Evolutionary conservation across 37 sponge, comb jelly and placozoan genomes (phyloP).

Genomic region (Axinella damicornis): DNA sequence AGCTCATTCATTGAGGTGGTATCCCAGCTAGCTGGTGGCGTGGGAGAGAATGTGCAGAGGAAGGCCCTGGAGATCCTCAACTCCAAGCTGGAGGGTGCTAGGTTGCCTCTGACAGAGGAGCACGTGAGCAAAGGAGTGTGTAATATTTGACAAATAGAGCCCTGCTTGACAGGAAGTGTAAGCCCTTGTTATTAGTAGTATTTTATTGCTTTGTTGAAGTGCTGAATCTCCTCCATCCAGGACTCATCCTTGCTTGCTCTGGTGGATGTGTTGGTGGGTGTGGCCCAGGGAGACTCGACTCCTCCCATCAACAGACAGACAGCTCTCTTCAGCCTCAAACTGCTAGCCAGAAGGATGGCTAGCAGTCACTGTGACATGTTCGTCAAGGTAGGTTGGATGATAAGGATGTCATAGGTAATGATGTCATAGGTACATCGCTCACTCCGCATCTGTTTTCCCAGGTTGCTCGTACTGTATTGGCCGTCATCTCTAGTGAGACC

Average conservation of each 20-base stretch:
- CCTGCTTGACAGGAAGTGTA: too few species aligned
- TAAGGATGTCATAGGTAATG: not conserved
- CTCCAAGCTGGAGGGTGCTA: constrained; percentile 26
- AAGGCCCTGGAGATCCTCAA: constrained; percentile 52
- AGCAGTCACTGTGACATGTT: constrained; percentile 11
- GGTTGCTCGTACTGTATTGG: not conserved
- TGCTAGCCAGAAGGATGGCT: constrained; percentile 19
- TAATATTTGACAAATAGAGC: too few species aligned
- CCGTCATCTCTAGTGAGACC: constrained; percentile 10
- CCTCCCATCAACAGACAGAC: constrained; percentile 29
- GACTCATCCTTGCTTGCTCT: constrained; percentile 22
- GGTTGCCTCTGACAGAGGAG: not conserved
- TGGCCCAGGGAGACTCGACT: constrained; percentile 20
- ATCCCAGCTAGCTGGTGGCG: constrained; percentile 10
- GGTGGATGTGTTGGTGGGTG: constrained; percentile 42
- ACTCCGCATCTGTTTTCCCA: not conserved
- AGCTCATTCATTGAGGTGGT: constrained; percentile 54
- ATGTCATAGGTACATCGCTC: not conserved
- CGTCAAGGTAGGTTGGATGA: constrained; percentile 15
- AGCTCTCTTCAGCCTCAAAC: constrained; percentile 46
- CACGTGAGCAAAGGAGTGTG: constrained; percentile 40
- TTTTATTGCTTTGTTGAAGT: too few species aligned
- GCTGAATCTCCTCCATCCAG: not conserved
- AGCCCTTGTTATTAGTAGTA: too few species aligned
- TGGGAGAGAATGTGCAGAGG: constrained; percentile 14